A percentile compares a stretch with the other conserved stretches of the same genome.
Conservation (phyloP, 2,888 invertebrate genomes). For the Netelia melanura region DNA sequence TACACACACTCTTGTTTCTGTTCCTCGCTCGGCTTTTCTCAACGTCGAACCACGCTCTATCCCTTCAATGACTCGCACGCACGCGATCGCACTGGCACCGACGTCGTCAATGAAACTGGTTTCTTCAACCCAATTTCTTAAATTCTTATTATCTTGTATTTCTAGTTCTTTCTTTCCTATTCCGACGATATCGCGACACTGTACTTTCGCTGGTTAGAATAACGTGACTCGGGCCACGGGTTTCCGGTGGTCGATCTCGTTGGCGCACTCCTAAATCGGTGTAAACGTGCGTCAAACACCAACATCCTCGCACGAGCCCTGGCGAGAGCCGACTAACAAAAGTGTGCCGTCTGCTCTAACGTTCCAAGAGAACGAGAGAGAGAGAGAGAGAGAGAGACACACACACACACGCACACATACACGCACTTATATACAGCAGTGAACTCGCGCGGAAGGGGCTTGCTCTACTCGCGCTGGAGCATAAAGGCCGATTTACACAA, state of each 20-base stretch:
- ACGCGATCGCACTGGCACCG: conserved; percentile 64
- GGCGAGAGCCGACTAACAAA: conserved; percentile 77
- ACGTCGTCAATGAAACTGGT: conserved; percentile 53
- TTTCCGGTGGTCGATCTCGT: conserved; percentile 69
- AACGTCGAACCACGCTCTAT: too few relatives aligned
- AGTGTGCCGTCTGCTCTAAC: conserved; percentile 41
- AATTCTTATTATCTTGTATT: conserved; percentile 7
- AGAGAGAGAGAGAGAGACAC: neutral
- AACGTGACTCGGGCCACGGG: conserved; percentile 61
- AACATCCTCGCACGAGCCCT: conserved; percentile 78
- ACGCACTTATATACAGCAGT: neutral
- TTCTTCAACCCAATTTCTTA: neutral
- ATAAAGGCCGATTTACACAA: neutral
- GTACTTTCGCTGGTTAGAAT: conserved; percentile 60
- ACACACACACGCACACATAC: neutral
- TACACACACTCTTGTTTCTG: neutral
- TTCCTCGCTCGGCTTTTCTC: neutral
- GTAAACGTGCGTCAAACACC: conserved; percentile 57
- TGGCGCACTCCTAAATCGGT: conserved; percentile 68
- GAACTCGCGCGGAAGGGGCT: neutral
- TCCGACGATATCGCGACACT: conserved; percentile 56
- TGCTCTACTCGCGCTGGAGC: neutral
- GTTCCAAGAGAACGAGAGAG: neutral
- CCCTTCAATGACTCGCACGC: conserved; percentile 3
- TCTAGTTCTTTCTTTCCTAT: neutral